These are phyloP conservation scores for Bubo scandiacus DNA, from an alignment of 2,113 vertebrate species.

Conservation along the genomic window DNA sequence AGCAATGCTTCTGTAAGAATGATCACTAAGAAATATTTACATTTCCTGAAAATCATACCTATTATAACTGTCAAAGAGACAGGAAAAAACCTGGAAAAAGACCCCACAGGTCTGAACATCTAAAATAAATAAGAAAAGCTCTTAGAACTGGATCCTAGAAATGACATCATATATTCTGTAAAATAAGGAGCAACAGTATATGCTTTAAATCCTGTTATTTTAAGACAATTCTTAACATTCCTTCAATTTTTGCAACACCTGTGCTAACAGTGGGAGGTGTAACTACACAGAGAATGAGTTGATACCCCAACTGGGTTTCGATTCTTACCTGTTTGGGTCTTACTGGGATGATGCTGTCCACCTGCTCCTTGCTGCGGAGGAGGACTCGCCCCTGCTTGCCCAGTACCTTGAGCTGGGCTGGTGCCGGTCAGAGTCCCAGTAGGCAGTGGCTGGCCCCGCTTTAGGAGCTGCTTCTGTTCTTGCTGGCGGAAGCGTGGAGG, in stretches of 20 bases:
- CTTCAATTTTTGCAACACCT: background rate
- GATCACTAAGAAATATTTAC: background rate
- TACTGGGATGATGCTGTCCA: constrained; percentile 76
- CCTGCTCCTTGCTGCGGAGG: constrained; percentile 71
- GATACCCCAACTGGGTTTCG: fast-evolving
- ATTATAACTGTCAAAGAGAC: background rate
- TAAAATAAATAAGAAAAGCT: background rate
- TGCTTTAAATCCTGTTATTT: background rate
- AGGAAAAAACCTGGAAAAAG: fast-evolving
- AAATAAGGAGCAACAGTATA: background rate
- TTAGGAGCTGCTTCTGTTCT: constrained; percentile 98
- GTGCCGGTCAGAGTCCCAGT: constrained; percentile 77
- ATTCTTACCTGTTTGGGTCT: constrained; percentile 83
- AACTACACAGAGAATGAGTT: fast-evolving
- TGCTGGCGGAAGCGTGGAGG: constrained; percentile 97
- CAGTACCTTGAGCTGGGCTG: constrained; percentile 72
- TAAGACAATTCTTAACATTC: no score
- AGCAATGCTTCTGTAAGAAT: background rate
- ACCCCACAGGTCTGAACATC: fast-evolving
- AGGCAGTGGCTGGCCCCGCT: constrained; percentile 94
- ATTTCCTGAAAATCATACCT: background rate
- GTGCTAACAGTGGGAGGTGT: background rate
- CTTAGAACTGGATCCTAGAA: background rate
- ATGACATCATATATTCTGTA: fast-evolving
- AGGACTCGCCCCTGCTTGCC: constrained; percentile 75